Base-by-base conservation (phyloP, 2,888 invertebrate species). In the Meiosimyza decipiens region DNA sequence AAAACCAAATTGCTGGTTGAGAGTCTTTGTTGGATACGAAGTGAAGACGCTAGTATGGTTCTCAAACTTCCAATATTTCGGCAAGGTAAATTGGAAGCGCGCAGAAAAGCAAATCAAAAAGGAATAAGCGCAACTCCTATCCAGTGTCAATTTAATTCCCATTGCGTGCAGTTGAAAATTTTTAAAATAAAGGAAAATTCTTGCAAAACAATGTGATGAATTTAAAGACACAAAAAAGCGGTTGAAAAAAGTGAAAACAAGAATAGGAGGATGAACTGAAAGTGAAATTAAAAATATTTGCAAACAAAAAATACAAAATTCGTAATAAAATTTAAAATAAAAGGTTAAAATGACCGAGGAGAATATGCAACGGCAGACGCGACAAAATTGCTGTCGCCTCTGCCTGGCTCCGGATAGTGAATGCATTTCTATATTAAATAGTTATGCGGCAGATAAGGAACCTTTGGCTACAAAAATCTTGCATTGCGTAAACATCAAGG, bases 361-460 rank as follows among this genome's bases (percentile, higher is more conserved):
- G 77, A 76, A 69, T 65, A 57, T 71, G 64, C 64, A 72, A 71
- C 60, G 60, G 64, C 73, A 71, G 70, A 66, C 71, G 79, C 83
- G 85, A 81, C 84, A 84, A 79, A 85, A 82, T 74, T 87, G 87
- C 78, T 87, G 87, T 81, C 87, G 87, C 73, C 80, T 87, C 63
- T 87, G 87, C 80, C 80, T 87, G 76, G 87, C 87, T 76, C 87
- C 87, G 71, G 84, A 87, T 77, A 84, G 82, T 74, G 87, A 87
- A 79, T 87, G 87, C 83, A 87, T 87, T 80, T 86, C 87, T 72
- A 87, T 87, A 79, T 84, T 87, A 77, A 86, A 86, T 75, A 87
- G 86, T 79, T 86, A 85, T 79, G 87, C 87, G 68, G 87, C 87
- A 79, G 87, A 87, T 81, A 87, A 87, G 80, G 87, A 87, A 78